These are phyloP conservation scores for Sitobion miscanthi DNA, from an alignment of 1,140 invertebrate genomes.

Conservation along the genomic window DNA sequence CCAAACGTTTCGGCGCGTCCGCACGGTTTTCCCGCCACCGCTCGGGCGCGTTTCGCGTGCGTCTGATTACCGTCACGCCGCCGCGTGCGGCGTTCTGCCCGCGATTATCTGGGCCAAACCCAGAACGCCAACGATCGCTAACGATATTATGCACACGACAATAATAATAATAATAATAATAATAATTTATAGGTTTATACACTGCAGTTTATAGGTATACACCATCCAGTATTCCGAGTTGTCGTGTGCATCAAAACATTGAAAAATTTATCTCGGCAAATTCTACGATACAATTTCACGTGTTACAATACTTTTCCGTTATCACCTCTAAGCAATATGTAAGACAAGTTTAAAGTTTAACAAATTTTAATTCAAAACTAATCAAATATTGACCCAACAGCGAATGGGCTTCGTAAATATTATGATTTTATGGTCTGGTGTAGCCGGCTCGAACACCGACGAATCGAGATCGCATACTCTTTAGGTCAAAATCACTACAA, in stretches of 20 bases:
- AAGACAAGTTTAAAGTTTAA: background rate
- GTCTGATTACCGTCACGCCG: slow-evolving; percentile 10
- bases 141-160: background rate
- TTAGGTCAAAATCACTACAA: background rate
- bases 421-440: too few species aligned
- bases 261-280: background rate
- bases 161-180: background rate
- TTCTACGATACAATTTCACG: background rate
- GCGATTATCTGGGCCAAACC: slow-evolving; percentile 32
- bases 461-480: too few species aligned
- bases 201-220: background rate
- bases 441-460: too few species aligned
- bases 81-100: slow-evolving; percentile 25
- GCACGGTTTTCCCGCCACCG: background rate
- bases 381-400: background rate
- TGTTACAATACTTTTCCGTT: too few species aligned
- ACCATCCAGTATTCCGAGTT: too few species aligned
- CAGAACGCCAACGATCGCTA: background rate
- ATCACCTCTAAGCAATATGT: too few species aligned
- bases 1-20: background rate
- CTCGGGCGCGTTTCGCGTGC: background rate
- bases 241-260: background rate
- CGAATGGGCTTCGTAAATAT: too few species aligned
- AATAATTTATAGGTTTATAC: background rate
- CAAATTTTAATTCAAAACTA: background rate